Evolutionary conservation across 92 coral and sea anemone species (phyloP), one percentile per base, ranked within the genome.

Genomic region (Virgularia gustaviana): DNA sequence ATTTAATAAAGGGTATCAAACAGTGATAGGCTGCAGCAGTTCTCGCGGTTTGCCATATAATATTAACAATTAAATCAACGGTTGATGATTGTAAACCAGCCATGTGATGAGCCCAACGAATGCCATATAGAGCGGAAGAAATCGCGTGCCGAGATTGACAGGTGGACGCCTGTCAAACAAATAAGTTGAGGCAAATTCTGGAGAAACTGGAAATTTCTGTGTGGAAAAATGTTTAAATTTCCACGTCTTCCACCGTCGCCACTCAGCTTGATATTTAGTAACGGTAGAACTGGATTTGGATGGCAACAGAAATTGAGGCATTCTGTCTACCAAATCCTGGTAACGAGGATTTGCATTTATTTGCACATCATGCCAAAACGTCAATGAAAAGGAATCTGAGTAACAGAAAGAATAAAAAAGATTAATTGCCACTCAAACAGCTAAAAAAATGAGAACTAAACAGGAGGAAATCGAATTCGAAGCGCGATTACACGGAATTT

Each of bases 161-260:
- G 1, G 18, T 0, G 22, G 67, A 60, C 18, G 18, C 67, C 67
- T 60, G 24, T 60, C 67, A 34, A 60, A 33, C 35, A 60, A 10
- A 54, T 55, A 71, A 42, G 55, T 6, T 1, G 65, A 71, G 32
- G 55, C 51, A n/a, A 73, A 71, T 53, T 36, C 47, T 19, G 47
- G 43, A 3, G 64, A 33, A 3, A 71, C 76, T 1, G 53, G 65
- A 71, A 35, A 53, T 0, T 19, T 54, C 3, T 71, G 60, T 1
- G 9, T 6, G 5, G 52, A 15, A 55, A 71, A 71, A 49, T 39
- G 49, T 33, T 51, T 47, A 2, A 49, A 11, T 18, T 76, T 78
- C 88, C 84, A 84, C 33, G 73, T 28, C 57, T 85, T 85, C 89
- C 85, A 85, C 25, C 49, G 49, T 5, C n/a, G 25, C 89, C 85